Conservation (phyloP, 2,797 vertebrate species). For the Anomalospiza imberbis region DNA sequence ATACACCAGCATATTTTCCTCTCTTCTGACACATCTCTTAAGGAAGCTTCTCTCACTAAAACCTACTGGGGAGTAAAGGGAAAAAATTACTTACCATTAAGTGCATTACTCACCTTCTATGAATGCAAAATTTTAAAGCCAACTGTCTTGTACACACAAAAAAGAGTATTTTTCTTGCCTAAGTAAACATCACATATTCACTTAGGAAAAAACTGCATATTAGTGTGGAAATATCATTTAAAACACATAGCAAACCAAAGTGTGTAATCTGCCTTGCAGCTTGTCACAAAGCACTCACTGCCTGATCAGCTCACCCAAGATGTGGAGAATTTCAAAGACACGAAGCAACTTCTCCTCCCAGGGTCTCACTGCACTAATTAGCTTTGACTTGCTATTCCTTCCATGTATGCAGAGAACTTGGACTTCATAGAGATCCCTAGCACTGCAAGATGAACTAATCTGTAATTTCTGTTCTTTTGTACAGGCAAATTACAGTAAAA, state of each 20-base stretch:
- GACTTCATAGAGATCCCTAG: neutral
- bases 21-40: neutral
- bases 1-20: neutral
- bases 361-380: neutral
- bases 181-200: neutral
- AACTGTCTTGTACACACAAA: neutral
- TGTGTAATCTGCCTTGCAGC: neutral
- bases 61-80: neutral
- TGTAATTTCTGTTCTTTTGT: neutral
- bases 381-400: neutral
- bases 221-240: neutral
- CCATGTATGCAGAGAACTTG: neutral
- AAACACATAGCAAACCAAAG: neutral
- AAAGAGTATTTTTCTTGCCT: neutral
- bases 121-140: neutral
- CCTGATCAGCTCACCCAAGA: slow-evolving; percentile 23
- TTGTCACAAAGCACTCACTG: slow-evolving; percentile 30
- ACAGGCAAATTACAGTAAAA: neutral
- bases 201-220: neutral
- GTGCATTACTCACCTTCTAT: slow-evolving; percentile 4
- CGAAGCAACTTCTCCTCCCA: neutral
- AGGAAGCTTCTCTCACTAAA: neutral
- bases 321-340: neutral
- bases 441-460: neutral
- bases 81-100: neutral